These are phyloP conservation scores for Thaumetopoea pityocampa DNA, from an alignment of 1,140 invertebrate genomes.

Conservation along the genomic window DNA sequence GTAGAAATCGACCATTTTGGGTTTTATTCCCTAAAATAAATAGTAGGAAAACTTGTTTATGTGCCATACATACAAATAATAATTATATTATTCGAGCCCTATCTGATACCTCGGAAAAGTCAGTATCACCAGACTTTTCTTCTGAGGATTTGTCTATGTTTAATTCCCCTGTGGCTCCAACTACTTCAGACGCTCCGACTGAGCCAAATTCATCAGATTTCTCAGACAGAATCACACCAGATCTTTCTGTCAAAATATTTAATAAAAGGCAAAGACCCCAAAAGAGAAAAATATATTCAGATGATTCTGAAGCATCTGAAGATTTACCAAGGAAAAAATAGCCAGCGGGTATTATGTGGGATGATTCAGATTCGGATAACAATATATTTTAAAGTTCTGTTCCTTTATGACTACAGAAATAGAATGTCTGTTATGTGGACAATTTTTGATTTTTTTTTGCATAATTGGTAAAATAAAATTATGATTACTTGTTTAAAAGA, in stretches of 20 bases:
- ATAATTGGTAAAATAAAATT: too few species aligned
- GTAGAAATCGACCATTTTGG: constrained; percentile 24
- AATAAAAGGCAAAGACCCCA: neutral
- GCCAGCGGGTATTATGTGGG: too few species aligned
- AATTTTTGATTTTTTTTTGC: too few species aligned
- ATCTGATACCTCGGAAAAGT: neutral
- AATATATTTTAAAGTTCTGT: too few species aligned
- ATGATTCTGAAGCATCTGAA: too few species aligned
- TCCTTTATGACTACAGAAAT: too few species aligned
- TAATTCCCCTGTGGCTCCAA: neutral
- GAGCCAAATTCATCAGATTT: neutral
- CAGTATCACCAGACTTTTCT: neutral
- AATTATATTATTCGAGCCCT: constrained; percentile 12
- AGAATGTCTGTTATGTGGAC: too few species aligned
- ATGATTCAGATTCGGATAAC: too few species aligned
- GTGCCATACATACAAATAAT: constrained; percentile 13
- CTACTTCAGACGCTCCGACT: neutral
- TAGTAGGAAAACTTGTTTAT: constrained; percentile 20
- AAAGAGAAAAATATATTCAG: too few species aligned
- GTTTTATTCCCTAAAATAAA: constrained; percentile 19
- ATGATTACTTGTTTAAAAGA: too few species aligned
- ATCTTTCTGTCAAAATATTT: neutral
- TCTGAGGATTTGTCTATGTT: too few species aligned
- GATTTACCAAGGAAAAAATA: too few species aligned
- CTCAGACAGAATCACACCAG: neutral